Conservation (phyloP, 2,113 vertebrate species). For the Lagenorhynchus albirostris region DNA sequence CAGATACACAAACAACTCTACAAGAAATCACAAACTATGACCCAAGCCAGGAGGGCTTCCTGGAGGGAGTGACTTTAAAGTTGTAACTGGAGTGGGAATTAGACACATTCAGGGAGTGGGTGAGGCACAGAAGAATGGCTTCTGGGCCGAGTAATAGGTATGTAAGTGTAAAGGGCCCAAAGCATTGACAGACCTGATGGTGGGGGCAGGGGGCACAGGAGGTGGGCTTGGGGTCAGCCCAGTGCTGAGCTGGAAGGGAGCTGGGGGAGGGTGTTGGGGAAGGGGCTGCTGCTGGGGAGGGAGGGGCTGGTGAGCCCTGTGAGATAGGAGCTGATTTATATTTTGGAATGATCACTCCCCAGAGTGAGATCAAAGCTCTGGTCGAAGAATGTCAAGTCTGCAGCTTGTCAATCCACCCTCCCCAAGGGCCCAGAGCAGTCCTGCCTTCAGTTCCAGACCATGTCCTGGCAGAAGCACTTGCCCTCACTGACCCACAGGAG, state of each 20-base stretch:
- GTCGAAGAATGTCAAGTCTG: neutral
- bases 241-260: neutral
- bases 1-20: neutral
- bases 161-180: neutral
- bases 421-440: neutral
- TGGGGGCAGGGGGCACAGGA: neutral
- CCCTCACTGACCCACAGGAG: constrained; percentile 65
- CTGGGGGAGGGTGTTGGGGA: neutral
- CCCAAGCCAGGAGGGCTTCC: constrained; percentile 29
- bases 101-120: neutral
- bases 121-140: neutral
- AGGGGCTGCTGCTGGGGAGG: neutral
- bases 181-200: neutral
- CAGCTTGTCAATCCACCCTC: neutral
- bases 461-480: neutral
- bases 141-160: neutral
- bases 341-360: neutral
- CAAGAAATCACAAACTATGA: neutral
- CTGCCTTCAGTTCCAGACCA: neutral
- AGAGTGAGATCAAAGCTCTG: constrained; percentile 15
- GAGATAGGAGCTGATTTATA: neutral
- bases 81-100: neutral
- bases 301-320: neutral
- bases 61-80: neutral
- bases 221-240: neutral